Conservation (phyloP, 1,140 invertebrate species). For the Mya arenaria region DNA sequence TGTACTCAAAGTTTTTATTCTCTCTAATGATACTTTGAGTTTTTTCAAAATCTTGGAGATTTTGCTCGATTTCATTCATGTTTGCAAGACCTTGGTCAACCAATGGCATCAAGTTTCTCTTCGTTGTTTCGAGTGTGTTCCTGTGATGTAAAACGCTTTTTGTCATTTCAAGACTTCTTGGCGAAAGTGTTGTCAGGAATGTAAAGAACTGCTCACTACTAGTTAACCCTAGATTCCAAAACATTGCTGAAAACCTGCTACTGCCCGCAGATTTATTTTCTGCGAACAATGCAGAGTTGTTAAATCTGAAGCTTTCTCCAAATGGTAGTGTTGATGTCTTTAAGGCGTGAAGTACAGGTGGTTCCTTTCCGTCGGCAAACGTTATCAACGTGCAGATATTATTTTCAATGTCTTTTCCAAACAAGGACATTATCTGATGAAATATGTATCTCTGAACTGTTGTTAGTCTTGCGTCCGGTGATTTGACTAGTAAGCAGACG, state of each 20-base stretch:
- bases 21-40: not conserved
- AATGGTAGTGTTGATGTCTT: not conserved
- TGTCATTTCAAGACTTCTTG: not conserved
- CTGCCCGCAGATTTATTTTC: not conserved
- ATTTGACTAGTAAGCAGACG: slow-evolving; percentile 18
- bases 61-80: not conserved
- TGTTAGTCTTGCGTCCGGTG: slow-evolving; percentile 18
- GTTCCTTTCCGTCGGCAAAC: slow-evolving; percentile 13
- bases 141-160: not conserved
- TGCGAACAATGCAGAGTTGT: not conserved
- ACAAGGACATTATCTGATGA: slow-evolving; percentile 22
- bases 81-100: not conserved
- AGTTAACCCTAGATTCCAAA: not conserved
- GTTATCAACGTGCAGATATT: slow-evolving; percentile 26
- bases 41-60: not conserved
- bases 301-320: not conserved
- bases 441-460: slow-evolving; percentile 27
- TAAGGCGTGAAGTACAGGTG: not conserved
- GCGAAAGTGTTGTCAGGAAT: not conserved
- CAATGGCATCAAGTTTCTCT: not conserved
- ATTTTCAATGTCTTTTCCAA: slow-evolving; percentile 28
- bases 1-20: not conserved
- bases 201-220: not conserved
- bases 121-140: not conserved
- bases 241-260: not conserved